Evolutionary conservation across 2,888 invertebrate genomes (phyloP).

Genomic region (Melieria crassipennis): DNA sequence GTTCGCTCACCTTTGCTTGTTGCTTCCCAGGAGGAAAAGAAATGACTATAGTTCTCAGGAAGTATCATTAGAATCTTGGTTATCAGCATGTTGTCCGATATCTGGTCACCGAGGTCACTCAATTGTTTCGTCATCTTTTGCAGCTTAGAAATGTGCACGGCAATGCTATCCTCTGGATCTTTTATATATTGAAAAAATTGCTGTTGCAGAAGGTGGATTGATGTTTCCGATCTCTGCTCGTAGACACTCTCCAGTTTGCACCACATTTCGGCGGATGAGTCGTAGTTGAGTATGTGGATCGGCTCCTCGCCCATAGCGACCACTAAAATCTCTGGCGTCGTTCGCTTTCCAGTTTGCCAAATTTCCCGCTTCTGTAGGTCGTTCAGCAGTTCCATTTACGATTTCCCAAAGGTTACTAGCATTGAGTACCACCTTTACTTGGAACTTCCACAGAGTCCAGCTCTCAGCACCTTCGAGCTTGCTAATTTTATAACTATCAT

Average conservation of each 20-base stretch:
- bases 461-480: slow-evolving; percentile 20
- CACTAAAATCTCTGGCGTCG: slow-evolving; percentile 20
- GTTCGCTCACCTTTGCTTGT: slow-evolving; percentile 44
- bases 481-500: slow-evolving; percentile 8
- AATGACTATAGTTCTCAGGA: slow-evolving; percentile 46
- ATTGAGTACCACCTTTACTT: slow-evolving; percentile 2
- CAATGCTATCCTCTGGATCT: slow-evolving; percentile 38
- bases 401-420: too few species aligned
- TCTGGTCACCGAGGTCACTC: slow-evolving; percentile 38
- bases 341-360: slow-evolving; percentile 6
- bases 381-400: too few species aligned
- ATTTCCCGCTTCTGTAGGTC: not conserved
- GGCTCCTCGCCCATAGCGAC: slow-evolving; percentile 39
- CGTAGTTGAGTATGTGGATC: slow-evolving; percentile 42
- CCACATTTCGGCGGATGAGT: slow-evolving; percentile 41
- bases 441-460: slow-evolving; percentile 30
- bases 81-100: slow-evolving; percentile 43
- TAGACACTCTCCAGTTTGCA: slow-evolving; percentile 42
- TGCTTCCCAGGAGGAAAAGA: slow-evolving; percentile 44
- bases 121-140: slow-evolving; percentile 38
- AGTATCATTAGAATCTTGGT: slow-evolving; percentile 48
- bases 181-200: slow-evolving; percentile 44
- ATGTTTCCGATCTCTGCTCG: slow-evolving; percentile 55
- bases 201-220: slow-evolving; percentile 54
- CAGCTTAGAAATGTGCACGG: slow-evolving; percentile 42